Base-by-base conservation (phyloP, 2,113 vertebrate species). In the Microcebus tavaratra region DNA sequence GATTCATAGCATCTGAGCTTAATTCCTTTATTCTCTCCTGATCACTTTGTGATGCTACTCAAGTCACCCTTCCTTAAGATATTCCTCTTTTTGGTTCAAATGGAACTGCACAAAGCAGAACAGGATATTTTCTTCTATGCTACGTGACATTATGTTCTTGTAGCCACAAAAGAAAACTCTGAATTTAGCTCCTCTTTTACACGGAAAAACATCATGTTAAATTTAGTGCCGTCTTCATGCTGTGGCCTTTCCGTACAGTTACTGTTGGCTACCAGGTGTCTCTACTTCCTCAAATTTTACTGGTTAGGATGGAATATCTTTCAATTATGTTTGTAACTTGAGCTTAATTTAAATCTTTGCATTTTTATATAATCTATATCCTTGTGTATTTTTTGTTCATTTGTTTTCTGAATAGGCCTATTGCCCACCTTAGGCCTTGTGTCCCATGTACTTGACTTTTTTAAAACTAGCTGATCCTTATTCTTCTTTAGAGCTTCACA, bases 311-410 rank as follows among this genome's bases (percentile, higher is more conserved):
- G 34, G 36, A 81, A 36, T 91, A 68, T 94, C 76, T 92, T 96
- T 57, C 27, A 78, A 1, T 75, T 88, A 45, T 57, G 61, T 85
- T 95, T 85, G n/a, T 45, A 68, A 78, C 72, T 48, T 88, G 20
- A 94, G 42, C 42, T 85, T 88, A 53, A 91, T 70, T 96, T 91
- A 82, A 88, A 65, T 91, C 1, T 83, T 94, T 94, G 12, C 79
- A 48, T 67, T 94, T 92, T 70, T 85, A 23, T 83, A 68, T 90
- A 34, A 79, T 90, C 23, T 87, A 75, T 61, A 94, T 90, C 31
- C 13, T 81, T 57, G n/a, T 34, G 0, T 95, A 53, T 17, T 70
- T 94, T 92, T 70, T 70, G 59, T 67, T 53, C 20, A 65, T 65
- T 95, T 89, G 2, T 93, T 97, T 96, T 68, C 53, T 85, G 34